A percentile compares a stretch with the other conserved stretches of the same genome.
Evolutionary conservation across 2,113 vertebrate genomes (phyloP).

Genomic region (Pogona vitticeps): DNA sequence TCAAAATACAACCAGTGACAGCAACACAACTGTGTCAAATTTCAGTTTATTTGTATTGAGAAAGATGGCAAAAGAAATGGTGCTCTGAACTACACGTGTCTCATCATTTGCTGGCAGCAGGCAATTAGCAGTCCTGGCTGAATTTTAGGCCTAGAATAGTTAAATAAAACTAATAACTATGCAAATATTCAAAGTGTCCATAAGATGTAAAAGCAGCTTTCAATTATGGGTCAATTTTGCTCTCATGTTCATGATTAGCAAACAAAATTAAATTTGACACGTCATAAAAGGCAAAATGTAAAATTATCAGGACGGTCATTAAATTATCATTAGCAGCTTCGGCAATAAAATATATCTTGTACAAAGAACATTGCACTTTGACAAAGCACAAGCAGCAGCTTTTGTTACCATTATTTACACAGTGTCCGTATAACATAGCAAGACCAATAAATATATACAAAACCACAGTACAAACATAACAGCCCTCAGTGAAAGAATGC

Average conservation of each 20-base stretch:
- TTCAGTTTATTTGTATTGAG: conserved; percentile 78
- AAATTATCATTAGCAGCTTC: conserved; percentile 75
- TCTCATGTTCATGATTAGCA: conserved; percentile 57
- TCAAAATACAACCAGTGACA: conserved; percentile 26
- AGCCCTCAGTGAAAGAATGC: conserved; percentile 58
- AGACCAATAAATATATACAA: conserved; percentile 65
- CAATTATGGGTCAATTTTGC: conserved; percentile 32
- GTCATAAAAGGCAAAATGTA: conserved; percentile 48
- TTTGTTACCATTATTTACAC: conserved; percentile 68
- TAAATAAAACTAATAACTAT: conserved; percentile 30
- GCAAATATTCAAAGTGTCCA: conserved; percentile 29
- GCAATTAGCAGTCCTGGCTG: conserved; percentile 9
- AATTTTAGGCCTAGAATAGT: conserved; percentile 23
- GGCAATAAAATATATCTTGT: conserved; percentile 69
- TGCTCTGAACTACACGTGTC: conserved; percentile 61
- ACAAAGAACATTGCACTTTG: conserved; percentile 72
- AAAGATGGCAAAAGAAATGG: conserved; percentile 68
- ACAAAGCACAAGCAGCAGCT: conserved; percentile 66
- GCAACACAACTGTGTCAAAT: conserved; percentile 66
- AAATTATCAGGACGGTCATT: conserved; percentile 54
- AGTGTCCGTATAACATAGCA: conserved; percentile 58
- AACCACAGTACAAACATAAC: conserved; percentile 62
- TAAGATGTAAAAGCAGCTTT: conserved; percentile 31
- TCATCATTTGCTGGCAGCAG: conserved; percentile 65
- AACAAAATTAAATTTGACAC: conserved; percentile 65